These are phyloP conservation scores for Brachypodius melanocephalos DNA, from an alignment of 2,113 vertebrate species.

Conservation along the genomic window DNA sequence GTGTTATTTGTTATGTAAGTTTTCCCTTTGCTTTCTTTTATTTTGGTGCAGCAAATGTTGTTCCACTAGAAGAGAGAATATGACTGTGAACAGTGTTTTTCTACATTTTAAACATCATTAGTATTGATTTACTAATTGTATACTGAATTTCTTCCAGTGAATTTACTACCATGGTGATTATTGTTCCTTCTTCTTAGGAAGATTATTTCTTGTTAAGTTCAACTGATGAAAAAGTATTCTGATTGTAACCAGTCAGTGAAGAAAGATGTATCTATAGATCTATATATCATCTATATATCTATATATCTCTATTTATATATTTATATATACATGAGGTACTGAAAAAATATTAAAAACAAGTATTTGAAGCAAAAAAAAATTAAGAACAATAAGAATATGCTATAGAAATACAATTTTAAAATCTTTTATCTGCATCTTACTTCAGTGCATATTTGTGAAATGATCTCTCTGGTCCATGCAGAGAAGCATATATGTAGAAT, in stretches of 20 bases:
- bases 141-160: background rate
- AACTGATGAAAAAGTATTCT: background rate
- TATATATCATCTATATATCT: background rate
- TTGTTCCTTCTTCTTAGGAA: background rate
- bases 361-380: background rate
- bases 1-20: background rate
- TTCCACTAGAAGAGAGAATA: background rate
- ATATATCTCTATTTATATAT: background rate
- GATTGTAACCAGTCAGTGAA: background rate
- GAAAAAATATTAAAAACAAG: background rate
- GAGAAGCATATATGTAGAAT: background rate
- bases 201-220: background rate
- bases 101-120: background rate
- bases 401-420: background rate
- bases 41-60: background rate
- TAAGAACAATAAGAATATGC: background rate
- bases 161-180: background rate
- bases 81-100: background rate
- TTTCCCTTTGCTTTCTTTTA: background rate
- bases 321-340: background rate
- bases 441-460: background rate
- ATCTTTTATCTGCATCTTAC: background rate
- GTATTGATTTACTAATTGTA: background rate
- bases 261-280: background rate
- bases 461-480: background rate